phyloP scores from a whole-genome alignment of 2,113 vertebrate genomes.

The Lathamus discolor region DNA sequence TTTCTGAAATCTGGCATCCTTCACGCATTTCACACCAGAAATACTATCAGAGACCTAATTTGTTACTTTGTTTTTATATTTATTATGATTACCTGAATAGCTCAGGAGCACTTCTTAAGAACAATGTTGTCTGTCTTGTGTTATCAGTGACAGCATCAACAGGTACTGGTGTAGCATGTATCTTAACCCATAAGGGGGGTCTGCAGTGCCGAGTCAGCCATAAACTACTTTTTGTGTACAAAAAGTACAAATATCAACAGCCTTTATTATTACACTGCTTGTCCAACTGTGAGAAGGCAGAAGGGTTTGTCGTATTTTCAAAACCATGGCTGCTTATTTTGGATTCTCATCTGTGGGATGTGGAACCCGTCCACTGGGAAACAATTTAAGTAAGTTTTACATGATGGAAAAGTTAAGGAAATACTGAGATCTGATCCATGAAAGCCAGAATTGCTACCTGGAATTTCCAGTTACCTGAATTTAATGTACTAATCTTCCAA shows the following conservation, averaged over 20 bases:
- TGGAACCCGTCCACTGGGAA: background rate
- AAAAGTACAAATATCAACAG: background rate
- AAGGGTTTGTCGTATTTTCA: background rate
- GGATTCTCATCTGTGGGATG: background rate
- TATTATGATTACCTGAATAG: background rate
- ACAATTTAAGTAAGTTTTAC: background rate
- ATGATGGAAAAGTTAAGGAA: background rate
- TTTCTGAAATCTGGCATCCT: background rate
- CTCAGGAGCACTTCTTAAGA: background rate
- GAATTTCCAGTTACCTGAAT: background rate
- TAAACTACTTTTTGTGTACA: background rate
- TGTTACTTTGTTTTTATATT: background rate
- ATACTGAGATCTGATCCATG: background rate
- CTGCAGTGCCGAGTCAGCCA: background rate
- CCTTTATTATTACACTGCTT: background rate
- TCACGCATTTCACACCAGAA: background rate
- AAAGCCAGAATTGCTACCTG: background rate
- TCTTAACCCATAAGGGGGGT: background rate
- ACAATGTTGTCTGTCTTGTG: background rate
- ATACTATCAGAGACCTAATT: background rate
- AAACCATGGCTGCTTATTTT: background rate
- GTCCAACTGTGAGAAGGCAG: background rate
- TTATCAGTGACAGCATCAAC: background rate
- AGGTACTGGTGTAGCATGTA: background rate
- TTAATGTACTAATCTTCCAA: background rate